Base-by-base conservation (phyloP, 2,797 vertebrate genomes). In the Eulemur albifrons region DNA sequence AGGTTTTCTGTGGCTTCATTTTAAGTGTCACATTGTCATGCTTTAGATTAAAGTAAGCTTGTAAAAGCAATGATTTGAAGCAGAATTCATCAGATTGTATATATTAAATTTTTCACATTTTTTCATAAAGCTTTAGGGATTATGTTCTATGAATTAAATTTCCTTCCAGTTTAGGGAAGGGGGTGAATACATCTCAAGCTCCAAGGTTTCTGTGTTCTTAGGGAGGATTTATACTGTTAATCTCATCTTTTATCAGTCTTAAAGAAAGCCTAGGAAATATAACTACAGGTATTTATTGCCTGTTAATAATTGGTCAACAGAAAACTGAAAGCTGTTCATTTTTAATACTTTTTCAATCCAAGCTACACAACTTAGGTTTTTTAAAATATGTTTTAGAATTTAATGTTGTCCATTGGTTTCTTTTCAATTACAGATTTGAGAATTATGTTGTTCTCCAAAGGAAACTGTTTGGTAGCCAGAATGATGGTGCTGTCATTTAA, bases 1-100 rank as follows among this genome's bases (percentile, higher is more conserved):
- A 88, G 77, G 95, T 97, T 35, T 94, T 94, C 57, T 90, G 0
- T 81, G 92, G 67, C 79, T 95, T 96, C 43, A 87, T 95, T 94
- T 93, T 96, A 92, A 90, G n/a, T 88, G 27, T 96, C 52, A 69
- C 23, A 2, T 95, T 95, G 35, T 93, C 20, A 38, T 72, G 32
- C 80, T 89, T 95, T 38, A 40, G 54, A 54, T 69, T 95, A 93
- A 79, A 86, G 82, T 96, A 92, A 93, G 27, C 50, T 89, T 96
- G 48, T 27, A 38, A 81, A 87, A 89, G 45, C 35, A 89, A 91
- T 80, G 20, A 61, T 83, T 61, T 77, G 23, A 84, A 85, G 70
- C 79, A 69, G 92, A 79, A 93, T 85, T 80, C 43, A 67, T 90
- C 45, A 61, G 15, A 81, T 84, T 12, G 11, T 92, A 95, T 96